Conservation (phyloP, 1,140 invertebrate genomes). For the Antheraea pernyi region DNA sequence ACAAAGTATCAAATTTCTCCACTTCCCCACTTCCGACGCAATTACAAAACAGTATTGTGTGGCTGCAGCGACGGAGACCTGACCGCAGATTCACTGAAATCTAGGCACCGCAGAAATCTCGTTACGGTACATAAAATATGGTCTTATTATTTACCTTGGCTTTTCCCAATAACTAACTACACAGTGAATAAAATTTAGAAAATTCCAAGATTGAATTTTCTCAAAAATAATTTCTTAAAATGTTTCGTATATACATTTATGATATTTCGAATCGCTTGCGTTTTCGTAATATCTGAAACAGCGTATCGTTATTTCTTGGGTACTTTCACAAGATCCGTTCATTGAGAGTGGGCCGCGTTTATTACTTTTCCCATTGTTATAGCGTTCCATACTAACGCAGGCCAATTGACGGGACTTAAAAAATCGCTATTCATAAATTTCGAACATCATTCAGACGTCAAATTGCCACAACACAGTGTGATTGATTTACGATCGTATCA, state of each 20-base stretch:
- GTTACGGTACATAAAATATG: constrained; percentile 62
- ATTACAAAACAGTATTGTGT: constrained; percentile 67
- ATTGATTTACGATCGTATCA: constrained; percentile 14
- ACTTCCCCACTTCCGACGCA: constrained; percentile 72
- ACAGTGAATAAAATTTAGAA: not conserved
- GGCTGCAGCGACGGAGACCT: constrained; percentile 46
- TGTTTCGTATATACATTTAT: not conserved
- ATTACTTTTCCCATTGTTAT: constrained; percentile 13
- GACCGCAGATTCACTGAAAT: constrained; percentile 61
- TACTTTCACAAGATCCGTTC: constrained; percentile 18
- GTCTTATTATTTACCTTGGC: constrained; percentile 43
- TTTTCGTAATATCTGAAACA: not conserved
- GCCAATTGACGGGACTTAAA: constrained; percentile 11
- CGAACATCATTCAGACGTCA: constrained; percentile 15
- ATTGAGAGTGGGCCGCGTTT: constrained; percentile 13
- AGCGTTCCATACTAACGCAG: not conserved
- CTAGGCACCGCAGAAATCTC: constrained; percentile 60
- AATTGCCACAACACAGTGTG: constrained; percentile 15
- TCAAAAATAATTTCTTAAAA: not conserved
- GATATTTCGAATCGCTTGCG: not conserved
- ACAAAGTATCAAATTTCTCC: constrained; percentile 74
- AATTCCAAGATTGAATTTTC: not conserved
- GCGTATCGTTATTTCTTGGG: not conserved
- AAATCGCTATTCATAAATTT: constrained; percentile 10
- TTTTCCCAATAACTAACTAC: constrained; percentile 25